Conservation (phyloP, 2,113 vertebrate species). For the Physeter macrocephalus region DNA sequence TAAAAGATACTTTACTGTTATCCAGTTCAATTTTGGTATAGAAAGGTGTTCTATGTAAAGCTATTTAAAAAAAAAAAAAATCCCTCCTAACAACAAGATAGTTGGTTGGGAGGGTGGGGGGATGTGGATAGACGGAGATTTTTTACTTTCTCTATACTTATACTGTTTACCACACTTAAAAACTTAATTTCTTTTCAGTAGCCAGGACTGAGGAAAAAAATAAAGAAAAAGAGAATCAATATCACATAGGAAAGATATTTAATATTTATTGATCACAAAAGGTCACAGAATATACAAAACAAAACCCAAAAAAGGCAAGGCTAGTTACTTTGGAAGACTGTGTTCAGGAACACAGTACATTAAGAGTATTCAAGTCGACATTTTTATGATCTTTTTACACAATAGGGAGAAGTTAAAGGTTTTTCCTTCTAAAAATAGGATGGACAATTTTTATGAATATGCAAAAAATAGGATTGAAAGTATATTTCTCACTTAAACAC, state of each 20-base stretch:
- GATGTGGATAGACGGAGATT: neutral
- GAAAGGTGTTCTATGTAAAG: neutral
- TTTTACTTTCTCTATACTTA: neutral
- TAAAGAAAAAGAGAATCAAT: neutral
- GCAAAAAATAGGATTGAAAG: neutral
- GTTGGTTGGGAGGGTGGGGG: neutral
- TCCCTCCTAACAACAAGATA: neutral
- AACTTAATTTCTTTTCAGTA: neutral
- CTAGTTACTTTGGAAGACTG: neutral
- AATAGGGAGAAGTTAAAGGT: neutral
- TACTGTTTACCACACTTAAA: neutral
- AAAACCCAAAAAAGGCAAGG: neutral
- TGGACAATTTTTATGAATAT: neutral
- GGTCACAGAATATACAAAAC: neutral
- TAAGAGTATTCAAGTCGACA: neutral
- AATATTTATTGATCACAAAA: neutral
- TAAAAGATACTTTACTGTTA: neutral
- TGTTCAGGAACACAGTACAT: neutral
- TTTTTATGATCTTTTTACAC: neutral
- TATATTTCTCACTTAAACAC: neutral
- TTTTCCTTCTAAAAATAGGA: neutral
- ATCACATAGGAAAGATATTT: neutral
- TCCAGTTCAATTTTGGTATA: neutral
- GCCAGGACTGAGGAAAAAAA: neutral
- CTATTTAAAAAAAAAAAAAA: neutral